Evolutionary conservation across 2,113 vertebrate genomes (phyloP).

Genomic region (Zingel zingel): DNA sequence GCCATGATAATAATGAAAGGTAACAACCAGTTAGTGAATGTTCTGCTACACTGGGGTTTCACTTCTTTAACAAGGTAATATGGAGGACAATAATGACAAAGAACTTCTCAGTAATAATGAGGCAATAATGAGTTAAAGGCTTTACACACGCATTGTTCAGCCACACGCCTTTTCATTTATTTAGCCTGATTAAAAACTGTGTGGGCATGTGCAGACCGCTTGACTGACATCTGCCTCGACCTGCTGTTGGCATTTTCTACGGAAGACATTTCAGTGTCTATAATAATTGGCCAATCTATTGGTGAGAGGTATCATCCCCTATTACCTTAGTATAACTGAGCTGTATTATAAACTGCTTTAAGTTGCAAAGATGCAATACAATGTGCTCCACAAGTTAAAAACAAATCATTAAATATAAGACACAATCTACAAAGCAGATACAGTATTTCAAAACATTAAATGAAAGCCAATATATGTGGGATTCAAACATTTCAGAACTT

Average conservation of each 20-base stretch:
- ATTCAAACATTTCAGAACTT: background rate
- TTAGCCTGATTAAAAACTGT: background rate
- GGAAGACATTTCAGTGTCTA: background rate
- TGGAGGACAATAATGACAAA: background rate
- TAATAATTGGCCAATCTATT: background rate
- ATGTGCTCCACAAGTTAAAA: background rate
- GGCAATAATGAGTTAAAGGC: background rate
- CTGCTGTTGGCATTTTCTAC: background rate
- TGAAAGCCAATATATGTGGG: background rate
- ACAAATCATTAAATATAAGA: background rate
- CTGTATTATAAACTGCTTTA: background rate
- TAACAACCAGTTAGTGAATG: background rate
- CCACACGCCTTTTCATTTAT: background rate
- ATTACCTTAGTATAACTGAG: background rate
- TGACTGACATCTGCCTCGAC: constrained; percentile 7
- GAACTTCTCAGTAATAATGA: background rate
- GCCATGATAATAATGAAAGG: background rate
- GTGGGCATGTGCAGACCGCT: background rate
- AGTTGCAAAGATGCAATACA: background rate
- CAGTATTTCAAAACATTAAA: background rate
- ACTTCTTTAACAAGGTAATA: background rate
- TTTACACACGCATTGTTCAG: background rate
- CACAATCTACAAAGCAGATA: background rate
- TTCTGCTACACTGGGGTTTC: background rate
- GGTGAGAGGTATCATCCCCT: background rate